Evolutionary conservation across 2,888 invertebrate species (phyloP).

Genomic region (Cremastinae sp.): DNA sequence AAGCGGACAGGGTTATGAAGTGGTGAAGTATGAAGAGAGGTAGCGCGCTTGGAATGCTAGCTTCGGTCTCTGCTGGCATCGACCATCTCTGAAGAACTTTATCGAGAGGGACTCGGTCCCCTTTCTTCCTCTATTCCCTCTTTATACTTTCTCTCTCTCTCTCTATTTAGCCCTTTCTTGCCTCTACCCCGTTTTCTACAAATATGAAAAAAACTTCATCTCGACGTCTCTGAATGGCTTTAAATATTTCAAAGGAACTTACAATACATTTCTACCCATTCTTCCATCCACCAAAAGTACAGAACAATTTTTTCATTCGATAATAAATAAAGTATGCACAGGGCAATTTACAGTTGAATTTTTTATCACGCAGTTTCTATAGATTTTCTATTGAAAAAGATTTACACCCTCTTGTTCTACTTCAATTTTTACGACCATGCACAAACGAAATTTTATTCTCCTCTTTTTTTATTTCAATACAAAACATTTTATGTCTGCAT

Average conservation of each 20-base stretch:
- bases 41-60: conserved; percentile 49
- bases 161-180: neutral
- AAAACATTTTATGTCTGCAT: too few species aligned
- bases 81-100: conserved; percentile 57
- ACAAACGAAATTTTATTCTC: too few species aligned
- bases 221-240: neutral
- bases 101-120: conserved; percentile 49
- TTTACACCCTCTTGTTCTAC: too few species aligned
- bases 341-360: too few species aligned
- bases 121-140: conserved; percentile 15
- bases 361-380: too few species aligned
- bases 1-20: conserved; percentile 26
- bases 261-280: neutral
- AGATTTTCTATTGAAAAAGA: too few species aligned
- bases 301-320: too few species aligned
- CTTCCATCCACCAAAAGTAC: too few species aligned
- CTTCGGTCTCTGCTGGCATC: conserved; percentile 46
- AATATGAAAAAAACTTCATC: conserved; percentile 23
- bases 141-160: conserved; percentile 2
- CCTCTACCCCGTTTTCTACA: neutral
- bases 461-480: neutral
- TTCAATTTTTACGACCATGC: too few species aligned
- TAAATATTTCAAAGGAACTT: neutral
- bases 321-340: too few species aligned
- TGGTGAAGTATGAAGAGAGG: conserved; percentile 49